Evolutionary conservation across 2,797 vertebrate species (phyloP), one percentile per base, ranked within the genome.

Genomic region (Arnoldichthys spilopterus): DNA sequence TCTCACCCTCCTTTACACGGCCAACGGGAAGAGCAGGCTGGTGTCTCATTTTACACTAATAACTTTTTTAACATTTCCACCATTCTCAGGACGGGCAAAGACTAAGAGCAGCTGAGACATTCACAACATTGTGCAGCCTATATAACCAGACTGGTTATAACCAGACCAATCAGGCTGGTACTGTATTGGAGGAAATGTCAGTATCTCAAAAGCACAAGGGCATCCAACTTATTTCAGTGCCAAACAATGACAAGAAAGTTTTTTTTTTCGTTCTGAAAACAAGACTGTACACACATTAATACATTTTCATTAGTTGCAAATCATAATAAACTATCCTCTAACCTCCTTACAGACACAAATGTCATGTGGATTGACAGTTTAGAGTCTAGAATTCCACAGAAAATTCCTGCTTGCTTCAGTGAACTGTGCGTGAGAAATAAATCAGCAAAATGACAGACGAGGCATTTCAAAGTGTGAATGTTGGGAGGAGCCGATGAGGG

Each of bases 91-190:
- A 26, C 15, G 18, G 37, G 20, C 11, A 40, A 20, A 22, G n/a
- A 24, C 8, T 3, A 58, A 26, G 58, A 32, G 2, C 22, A 24
- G n/a, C 37, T 45, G 12, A 47, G 11, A 78, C 26, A 43, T 82
- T 73, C 45, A 82, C 51, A 69, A 63, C 70, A 40, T 72, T 69
- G 63, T 62, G 72, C 69, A 18, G 47, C 6, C 62, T 40, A 54
- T 68, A 53, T 77, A 69, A n/a, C n/a, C n/a, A n/a, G n/a, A n/a
- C n/a, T n/a, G n/a, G n/a, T n/a, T n/a, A n/a, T n/a, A n/a, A n/a
- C n/a, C n/a, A n/a, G n/a, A n/a, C n/a, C n/a, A n/a, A n/a, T n/a
- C n/a, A n/a, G n/a, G n/a, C n/a, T n/a, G n/a, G n/a, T 16, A 6
- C 24, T 28, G 56, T 40, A 32, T 12, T 40, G 28, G 32, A 64